Base-by-base conservation (phyloP, 1,140 invertebrate species). In the Aleiodes sp. region DNA sequence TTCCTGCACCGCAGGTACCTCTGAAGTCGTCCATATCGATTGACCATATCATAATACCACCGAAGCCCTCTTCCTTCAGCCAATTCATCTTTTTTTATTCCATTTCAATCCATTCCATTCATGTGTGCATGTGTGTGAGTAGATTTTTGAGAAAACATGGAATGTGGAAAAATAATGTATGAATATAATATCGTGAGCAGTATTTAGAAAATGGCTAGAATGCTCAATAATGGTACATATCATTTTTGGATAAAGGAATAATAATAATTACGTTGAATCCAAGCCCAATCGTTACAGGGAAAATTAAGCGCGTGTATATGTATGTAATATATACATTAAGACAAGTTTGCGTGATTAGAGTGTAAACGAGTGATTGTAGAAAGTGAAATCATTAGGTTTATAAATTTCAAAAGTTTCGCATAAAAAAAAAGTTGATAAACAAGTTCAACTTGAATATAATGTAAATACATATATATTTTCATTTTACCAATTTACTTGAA, bases 41-140 rank as follows among this genome's bases (percentile, higher is more conserved):
- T 1, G 95, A 96, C 96, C 97, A 99, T 10, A 99, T 93, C 96
- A 99, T 98, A 12, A 97, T 95, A 24, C 98, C 98, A 56, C 96
- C 96, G 75, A 97, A 96, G 10, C 94, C 94, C 88, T 96, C 92
- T 78, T 96, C 93, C 80, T 95, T 96, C 41, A 98, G 87, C 95
- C 96, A 99, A 56, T 92, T 91, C 89, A 96, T 95, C 96, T 98
- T 28, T 35, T 37, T 60, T 39, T 52, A 31, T 52, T 65, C 12
- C 14, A 12, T 63, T 65, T 52, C 10, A 31, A 29, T 59, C 7
- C 7, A 33, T 31, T 14, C 46, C 4, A 52, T 52, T 31, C 7
- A 33, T 33, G 10, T 8, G 12, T 8, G 31, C 31, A 33, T 8
- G 12, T 33, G 12, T 8, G 12, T 31, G 4, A 3, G 28, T 31